These are phyloP conservation scores for Mormoops blainvillei DNA, from an alignment of 2,113 vertebrate genomes.

Conservation along the genomic window DNA sequence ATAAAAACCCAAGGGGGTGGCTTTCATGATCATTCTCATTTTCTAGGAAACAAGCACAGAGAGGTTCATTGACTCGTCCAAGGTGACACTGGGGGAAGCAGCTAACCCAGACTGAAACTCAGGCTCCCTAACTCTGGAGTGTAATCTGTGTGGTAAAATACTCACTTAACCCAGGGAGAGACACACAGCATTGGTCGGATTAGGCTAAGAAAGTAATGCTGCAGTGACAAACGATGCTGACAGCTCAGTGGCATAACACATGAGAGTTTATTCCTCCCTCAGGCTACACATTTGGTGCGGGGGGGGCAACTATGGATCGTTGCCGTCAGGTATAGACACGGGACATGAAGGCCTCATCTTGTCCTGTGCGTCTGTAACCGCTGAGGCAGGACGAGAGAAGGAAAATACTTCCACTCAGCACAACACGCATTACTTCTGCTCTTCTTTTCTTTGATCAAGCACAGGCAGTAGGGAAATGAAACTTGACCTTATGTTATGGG, in stretches of 20 bases:
- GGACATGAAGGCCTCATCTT: neutral
- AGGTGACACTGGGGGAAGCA: neutral
- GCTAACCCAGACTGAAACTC: neutral
- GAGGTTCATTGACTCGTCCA: neutral
- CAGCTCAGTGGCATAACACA: neutral
- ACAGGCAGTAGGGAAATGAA: neutral
- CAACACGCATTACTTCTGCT: neutral
- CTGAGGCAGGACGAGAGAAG: neutral
- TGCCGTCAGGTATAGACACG: neutral
- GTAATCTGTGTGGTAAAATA: neutral
- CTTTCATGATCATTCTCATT: neutral
- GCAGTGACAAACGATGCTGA: neutral
- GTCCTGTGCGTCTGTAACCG: neutral
- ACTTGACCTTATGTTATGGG: neutral
- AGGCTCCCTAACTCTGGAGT: neutral
- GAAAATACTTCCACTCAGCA: neutral
- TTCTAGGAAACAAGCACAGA: neutral
- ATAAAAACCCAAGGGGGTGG: neutral
- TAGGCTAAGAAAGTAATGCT: neutral
- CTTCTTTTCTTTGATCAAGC: neutral
- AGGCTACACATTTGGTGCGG: accelerated
- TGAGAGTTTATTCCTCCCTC: neutral
- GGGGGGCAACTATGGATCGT: neutral
- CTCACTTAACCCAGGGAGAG: neutral
- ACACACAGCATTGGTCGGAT: neutral